phyloP scores from a whole-genome alignment of 2,113 vertebrate species.

The Tachycineta bicolor region DNA sequence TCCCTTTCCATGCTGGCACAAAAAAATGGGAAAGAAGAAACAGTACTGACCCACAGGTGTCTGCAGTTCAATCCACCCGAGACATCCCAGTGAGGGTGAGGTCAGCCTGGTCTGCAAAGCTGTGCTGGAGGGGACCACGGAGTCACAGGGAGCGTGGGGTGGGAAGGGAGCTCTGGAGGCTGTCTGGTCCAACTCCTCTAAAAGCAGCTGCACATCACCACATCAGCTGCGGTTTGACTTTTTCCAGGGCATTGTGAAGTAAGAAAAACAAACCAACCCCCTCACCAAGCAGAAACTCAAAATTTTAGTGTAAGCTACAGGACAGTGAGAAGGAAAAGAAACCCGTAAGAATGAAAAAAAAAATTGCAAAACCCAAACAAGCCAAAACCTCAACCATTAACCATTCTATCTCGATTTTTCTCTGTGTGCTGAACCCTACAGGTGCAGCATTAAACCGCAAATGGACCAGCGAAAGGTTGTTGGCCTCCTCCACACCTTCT shows the following conservation, averaged over 20 bases:
- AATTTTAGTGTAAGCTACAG: background rate
- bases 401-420: background rate
- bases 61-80: background rate
- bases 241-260: background rate
- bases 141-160: background rate
- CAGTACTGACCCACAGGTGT: background rate
- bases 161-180: background rate
- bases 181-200: fast-evolving
- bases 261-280: background rate
- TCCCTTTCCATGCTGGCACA: background rate
- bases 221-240: background rate
- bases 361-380: background rate
- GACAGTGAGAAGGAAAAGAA: background rate
- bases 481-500: background rate
- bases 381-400: background rate
- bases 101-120: background rate
- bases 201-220: background rate
- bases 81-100: background rate
- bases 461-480: background rate
- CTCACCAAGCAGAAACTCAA: background rate
- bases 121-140: background rate
- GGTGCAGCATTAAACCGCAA: background rate
- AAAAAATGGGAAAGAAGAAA: background rate
- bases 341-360: no score
- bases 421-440: background rate